A percentile compares a stretch with the other conserved stretches of the same genome.
phyloP scores from a whole-genome alignment of 1,140 invertebrate genomes.

The Calephelis nemesis region DNA sequence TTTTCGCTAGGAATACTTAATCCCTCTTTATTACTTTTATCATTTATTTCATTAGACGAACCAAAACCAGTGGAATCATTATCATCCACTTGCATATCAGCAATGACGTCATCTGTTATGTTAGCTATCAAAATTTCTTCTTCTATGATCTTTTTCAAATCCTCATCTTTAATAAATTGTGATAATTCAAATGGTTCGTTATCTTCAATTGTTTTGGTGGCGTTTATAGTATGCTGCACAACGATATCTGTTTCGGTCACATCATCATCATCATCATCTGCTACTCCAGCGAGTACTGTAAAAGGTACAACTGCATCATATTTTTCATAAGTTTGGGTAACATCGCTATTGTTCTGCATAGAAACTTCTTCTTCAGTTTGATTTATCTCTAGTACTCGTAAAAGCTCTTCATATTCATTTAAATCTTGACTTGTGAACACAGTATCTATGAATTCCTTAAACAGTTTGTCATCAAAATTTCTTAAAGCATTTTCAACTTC shows the following conservation, averaged over 20 bases:
- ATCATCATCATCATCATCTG: background rate
- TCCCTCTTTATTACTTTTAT: conserved; percentile 19
- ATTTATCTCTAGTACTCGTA: conserved; percentile 4
- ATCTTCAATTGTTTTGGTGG: conserved; percentile 35
- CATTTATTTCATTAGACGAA: conserved; percentile 5
- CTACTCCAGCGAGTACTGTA: background rate
- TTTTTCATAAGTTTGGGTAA: background rate
- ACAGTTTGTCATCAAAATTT: conserved; percentile 37
- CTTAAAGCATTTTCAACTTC: conserved; percentile 31
- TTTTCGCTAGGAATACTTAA: conserved; percentile 35
- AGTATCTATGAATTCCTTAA: conserved; percentile 47
- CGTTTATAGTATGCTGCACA: conserved; percentile 30
- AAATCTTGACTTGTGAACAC: conserved; percentile 49
- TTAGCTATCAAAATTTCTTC: conserved; percentile 28
- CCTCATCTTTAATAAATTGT: conserved; percentile 7
- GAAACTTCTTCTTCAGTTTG: background rate
- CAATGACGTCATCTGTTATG: conserved; percentile 16
- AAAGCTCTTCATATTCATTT: conserved; percentile 33
- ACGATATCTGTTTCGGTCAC: conserved; percentile 1
- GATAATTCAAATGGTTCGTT: background rate
- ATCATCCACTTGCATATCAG: conserved; percentile 6
- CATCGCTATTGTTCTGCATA: background rate
- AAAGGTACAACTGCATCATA: background rate
- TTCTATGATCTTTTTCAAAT: conserved; percentile 41
- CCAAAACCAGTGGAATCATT: background rate